These are phyloP conservation scores for Syrrhaptes paradoxus DNA, from an alignment of 2,113 vertebrate genomes.

Conservation along the genomic window DNA sequence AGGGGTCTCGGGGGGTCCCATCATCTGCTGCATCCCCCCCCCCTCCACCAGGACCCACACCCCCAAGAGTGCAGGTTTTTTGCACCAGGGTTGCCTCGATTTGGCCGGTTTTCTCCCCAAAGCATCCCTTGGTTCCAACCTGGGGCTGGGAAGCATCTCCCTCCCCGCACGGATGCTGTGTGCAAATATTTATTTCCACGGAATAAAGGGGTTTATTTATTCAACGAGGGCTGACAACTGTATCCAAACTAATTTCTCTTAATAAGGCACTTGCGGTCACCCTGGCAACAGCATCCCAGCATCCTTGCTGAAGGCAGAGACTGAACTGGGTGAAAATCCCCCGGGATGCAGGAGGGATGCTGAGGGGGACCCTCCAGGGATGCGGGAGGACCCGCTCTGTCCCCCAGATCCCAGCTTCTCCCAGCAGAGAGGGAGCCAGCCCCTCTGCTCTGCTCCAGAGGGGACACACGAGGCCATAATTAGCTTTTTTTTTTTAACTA, in stretches of 20 bases:
- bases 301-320: neutral
- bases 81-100: neutral
- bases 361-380: neutral
- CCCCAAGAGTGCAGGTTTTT: neutral
- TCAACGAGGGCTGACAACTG: constrained; percentile 49
- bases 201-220: constrained; percentile 62
- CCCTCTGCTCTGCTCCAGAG: neutral
- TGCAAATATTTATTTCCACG: constrained; percentile 60
- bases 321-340: neutral
- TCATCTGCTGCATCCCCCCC: fast-evolving
- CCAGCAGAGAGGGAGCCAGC: neutral
- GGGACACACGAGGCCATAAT: neutral
- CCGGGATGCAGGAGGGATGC: neutral
- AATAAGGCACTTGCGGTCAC: constrained; percentile 52
- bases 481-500: neutral
- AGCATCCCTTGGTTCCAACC: fast-evolving
- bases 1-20: neutral
- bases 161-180: fast-evolving
- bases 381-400: neutral
- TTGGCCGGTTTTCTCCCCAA: neutral
- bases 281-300: neutral
- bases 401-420: neutral
- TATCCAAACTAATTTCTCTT: constrained; percentile 62
- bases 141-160: neutral
- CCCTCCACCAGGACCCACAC: too few species aligned